Evolutionary conservation across 1,140 invertebrate genomes (phyloP), one percentile per base, ranked within the genome.

Genomic region (Camponotus pennsylvanicus): DNA sequence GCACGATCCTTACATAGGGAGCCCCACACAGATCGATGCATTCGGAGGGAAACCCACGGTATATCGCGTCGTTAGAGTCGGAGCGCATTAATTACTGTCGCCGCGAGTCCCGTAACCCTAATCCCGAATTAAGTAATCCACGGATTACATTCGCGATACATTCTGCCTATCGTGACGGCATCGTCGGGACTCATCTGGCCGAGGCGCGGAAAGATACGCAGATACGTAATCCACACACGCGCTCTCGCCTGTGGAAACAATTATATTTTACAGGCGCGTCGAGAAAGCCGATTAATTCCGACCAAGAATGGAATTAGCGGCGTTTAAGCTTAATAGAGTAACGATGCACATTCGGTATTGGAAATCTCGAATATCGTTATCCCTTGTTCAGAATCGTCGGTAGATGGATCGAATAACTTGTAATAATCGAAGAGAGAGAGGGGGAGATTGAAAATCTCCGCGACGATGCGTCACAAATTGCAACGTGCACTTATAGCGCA

Each of bases 21-120:
- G 15, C 49, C 27, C 1, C 18, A 18, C 37, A 49, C 69, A 42
- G 49, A 69, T 69, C 67, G 67, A 73, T 73, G 32, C 52, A 57
- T 55, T n/a, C 49, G 8, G 27, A 15, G 11, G 37, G 37, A 45
- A 18, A 11, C n/a, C n/a, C 0, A 49, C 21, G 15, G 67, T 7
- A 71, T 32, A 52, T 70, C 52, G 45, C 69, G 9, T 32, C n/a
- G 55, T 73, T 37, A 3, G 18, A 15, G 9, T 2, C 18, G 18
- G 70, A 37, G 49, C 49, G 49, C 49, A 73, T 73, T 73, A 73
- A 73, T 73, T 73, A 73, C 15, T 55, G 70, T 73, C 70, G 49
- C 32, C 67, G 49, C 15, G 49, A 15, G 49, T 18, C 15, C 49
- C 49, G 49, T 52, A 69, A 21, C 66, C 66, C 15, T 73, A 57